These are phyloP conservation scores for Burhinus oedicnemus DNA, from an alignment of 2,113 vertebrate species.

Conservation along the genomic window DNA sequence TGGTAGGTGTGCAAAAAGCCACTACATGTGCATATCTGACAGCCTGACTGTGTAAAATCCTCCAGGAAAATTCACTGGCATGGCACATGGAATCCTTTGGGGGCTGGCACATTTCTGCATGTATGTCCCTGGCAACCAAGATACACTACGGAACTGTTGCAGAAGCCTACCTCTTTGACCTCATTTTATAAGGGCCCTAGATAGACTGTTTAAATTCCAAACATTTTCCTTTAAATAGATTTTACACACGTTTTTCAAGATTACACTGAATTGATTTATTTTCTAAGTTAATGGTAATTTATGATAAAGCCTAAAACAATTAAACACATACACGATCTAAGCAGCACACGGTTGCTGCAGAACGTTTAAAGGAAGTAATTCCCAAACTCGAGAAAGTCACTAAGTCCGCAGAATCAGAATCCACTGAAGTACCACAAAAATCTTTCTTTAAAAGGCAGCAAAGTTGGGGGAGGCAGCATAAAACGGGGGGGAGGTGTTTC, in stretches of 20 bases:
- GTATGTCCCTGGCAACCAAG: not conserved
- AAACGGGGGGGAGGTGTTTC: not conserved
- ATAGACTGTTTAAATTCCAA: not conserved
- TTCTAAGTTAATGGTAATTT: not conserved
- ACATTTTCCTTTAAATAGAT: not conserved
- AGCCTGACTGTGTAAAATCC: not conserved
- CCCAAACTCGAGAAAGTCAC: not conserved
- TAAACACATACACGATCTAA: not conserved
- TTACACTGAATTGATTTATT: not conserved
- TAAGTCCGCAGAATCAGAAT: not conserved
- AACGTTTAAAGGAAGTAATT: not conserved
- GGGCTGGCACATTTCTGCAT: not conserved
- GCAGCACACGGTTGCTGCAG: not conserved
- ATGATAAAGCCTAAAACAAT: not conserved
- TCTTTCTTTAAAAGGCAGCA: not conserved
- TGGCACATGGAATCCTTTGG: not conserved
- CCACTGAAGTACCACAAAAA: not conserved
- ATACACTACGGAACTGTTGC: not conserved
- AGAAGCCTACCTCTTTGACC: not conserved
- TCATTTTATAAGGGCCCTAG: not conserved
- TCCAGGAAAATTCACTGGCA: not conserved
- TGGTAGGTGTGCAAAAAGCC: not conserved
- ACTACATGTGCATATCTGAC: accelerated
- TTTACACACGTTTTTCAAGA: not conserved
- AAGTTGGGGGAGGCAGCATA: not conserved